phyloP scores from a whole-genome alignment of 1,140 invertebrate genomes.

The Branchinecta lindahli region DNA sequence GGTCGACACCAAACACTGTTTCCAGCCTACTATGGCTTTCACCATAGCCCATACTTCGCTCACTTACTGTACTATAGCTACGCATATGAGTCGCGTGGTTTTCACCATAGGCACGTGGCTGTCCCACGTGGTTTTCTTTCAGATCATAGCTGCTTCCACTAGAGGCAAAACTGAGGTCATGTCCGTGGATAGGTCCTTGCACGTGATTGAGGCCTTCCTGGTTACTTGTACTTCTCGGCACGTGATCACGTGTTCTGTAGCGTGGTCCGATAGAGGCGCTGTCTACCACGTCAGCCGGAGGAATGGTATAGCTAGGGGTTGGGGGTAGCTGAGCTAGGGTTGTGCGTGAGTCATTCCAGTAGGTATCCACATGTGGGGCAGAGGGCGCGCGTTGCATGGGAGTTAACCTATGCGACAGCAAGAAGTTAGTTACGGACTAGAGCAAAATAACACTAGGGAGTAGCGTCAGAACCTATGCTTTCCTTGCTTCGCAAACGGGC shows the following conservation, averaged over 20 bases:
- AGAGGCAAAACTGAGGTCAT: too few species aligned
- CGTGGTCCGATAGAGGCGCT: slow-evolving; percentile 19
- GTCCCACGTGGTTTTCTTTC: slow-evolving; percentile 13
- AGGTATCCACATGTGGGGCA: slow-evolving; percentile 7
- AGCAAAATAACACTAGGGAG: too few species aligned
- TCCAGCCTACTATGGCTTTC: slow-evolving; percentile 13
- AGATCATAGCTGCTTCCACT: slow-evolving; percentile 35
- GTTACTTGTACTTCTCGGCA: slow-evolving; percentile 14
- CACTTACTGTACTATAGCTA: slow-evolving; percentile 3
- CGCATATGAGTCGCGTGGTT: background rate
- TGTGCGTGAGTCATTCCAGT: background rate
- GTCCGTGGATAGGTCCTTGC: too few species aligned
- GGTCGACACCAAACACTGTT: slow-evolving; percentile 16
- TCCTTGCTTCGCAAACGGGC: too few species aligned
- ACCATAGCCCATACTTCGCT: background rate
- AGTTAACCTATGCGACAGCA: too few species aligned
- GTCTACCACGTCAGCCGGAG: slow-evolving; percentile 17
- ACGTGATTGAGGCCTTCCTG: background rate
- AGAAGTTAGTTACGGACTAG: too few species aligned
- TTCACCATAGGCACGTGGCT: background rate
- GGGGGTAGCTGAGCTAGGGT: background rate
- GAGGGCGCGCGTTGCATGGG: too few species aligned
- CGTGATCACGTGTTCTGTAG: slow-evolving; percentile 13
- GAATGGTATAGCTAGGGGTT: background rate
- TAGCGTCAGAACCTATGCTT: too few species aligned